These are phyloP conservation scores for Diadema setosum DNA, from an alignment of 35 echinoderm and acorn worm species.

Conservation along the genomic window DNA sequence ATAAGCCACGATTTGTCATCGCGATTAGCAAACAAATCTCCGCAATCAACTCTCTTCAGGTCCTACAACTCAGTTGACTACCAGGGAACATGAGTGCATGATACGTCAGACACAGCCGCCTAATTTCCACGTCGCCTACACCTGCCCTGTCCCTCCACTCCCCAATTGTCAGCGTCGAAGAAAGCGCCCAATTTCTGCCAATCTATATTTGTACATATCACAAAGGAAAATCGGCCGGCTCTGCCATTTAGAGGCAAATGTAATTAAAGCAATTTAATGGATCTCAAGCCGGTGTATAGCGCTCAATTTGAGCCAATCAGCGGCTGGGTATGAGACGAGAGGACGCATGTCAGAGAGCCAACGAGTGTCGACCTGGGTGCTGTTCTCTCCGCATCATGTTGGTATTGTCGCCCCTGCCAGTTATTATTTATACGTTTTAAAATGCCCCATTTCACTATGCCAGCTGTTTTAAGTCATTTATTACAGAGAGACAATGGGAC, in stretches of 20 bases:
- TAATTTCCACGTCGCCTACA: neutral
- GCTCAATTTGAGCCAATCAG: slow-evolving; percentile 21
- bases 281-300: neutral
- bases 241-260: slow-evolving; percentile 24
- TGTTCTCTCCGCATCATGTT: neutral
- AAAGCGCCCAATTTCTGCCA: slow-evolving; percentile 20
- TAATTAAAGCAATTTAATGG: slow-evolving; percentile 36
- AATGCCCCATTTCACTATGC: slow-evolving; percentile 24
- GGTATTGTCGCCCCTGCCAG: slow-evolving; percentile 18
- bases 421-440: slow-evolving; percentile 37
- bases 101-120: neutral
- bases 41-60: neutral
- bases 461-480: slow-evolving; percentile 33
- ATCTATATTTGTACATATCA: slow-evolving; percentile 36
- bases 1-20: slow-evolving; percentile 1
- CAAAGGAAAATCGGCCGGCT: slow-evolving; percentile 24
- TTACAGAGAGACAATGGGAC: slow-evolving; percentile 17
- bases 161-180: neutral
- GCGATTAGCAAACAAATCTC: slow-evolving; percentile 29
- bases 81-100: neutral
- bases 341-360: neutral
- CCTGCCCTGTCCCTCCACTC: neutral
- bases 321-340: neutral
- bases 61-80: neutral
- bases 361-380: neutral